Conservation (phyloP, 2,797 vertebrate species). For the Scolopax rusticola region DNA sequence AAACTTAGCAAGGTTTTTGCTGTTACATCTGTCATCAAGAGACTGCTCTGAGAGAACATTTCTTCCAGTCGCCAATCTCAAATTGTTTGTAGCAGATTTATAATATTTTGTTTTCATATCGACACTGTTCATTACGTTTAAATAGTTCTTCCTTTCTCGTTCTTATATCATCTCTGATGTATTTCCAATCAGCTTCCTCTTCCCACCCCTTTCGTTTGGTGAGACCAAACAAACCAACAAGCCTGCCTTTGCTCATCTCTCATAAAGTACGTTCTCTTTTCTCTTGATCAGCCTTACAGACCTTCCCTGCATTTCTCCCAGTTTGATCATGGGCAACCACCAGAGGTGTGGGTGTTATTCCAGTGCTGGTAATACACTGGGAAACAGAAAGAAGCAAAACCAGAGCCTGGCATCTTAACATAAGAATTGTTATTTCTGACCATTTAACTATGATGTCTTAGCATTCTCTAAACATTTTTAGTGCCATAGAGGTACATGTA, state of each 20-base stretch:
- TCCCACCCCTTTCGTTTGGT: background rate
- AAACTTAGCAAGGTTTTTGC: background rate
- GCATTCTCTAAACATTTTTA: conserved; percentile 14
- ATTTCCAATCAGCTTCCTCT: background rate
- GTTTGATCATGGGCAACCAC: background rate
- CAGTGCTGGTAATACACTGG: background rate
- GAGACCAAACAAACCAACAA: background rate
- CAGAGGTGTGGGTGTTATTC: background rate
- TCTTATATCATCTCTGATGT: background rate
- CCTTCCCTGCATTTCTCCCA: background rate
- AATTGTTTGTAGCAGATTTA: background rate
- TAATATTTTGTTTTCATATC: background rate
- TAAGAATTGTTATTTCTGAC: background rate
- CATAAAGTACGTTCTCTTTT: background rate
- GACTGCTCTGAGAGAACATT: background rate
- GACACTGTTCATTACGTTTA: background rate
- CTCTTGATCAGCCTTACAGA: background rate
- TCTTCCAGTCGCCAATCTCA: background rate
- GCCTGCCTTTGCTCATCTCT: background rate
- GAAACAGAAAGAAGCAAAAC: background rate
- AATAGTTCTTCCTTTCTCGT: background rate
- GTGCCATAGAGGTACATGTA: background rate
- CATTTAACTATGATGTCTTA: background rate
- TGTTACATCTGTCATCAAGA: background rate
- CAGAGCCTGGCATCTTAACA: background rate